Evolutionary conservation across 2,113 vertebrate species (phyloP), one percentile per base, ranked within the genome.

Genomic region (Herpailurus yagouaroundi): DNA sequence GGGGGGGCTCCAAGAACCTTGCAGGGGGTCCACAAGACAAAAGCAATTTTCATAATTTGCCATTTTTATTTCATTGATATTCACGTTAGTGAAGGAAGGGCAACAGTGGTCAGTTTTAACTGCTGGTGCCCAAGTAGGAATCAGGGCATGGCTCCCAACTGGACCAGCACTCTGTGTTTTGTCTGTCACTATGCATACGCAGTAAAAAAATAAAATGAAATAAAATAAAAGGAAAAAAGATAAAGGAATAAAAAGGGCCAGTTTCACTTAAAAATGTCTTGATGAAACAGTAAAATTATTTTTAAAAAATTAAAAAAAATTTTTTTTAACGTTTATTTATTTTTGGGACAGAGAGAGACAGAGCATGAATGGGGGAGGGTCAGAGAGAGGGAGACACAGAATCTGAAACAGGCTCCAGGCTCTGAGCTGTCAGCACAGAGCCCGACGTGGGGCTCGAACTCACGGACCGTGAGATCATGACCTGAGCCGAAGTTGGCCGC

Each of bases 11-110:
- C 55, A 71, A 92, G 13, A 76, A 14, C 21, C 41, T 74, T 74
- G 45, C 38, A 69, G 11, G 85, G 11, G 18, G 50, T 15, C 74
- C n/a, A 63, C 91, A 89, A 79, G 23, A 73, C 36, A 82, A 71
- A 85, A 93, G 14, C 1, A 4, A 29, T 93, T 71, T 97, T 93
- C 64, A 68, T 86, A 85, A 66, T 69, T 91, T 96, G 29, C 55
- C 31, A 48, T 31, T 76, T 95, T 92, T 25, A 38, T 41, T 66
- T 86, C 11, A 1, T 50, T 60, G 41, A 41, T 89, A 50, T 91
- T 91, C 80, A 77, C 25, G 3, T 29, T 38, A 48, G 48, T 36
- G 63, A 86, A 15, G 3, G 63, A 74, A 71, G 50, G 38, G n/a
- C 29, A 38, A 81, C 29, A 5, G 3, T 7, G 19, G 74, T 48